Conservation (phyloP, 2,888 invertebrate species). For the Eristalis arbustorum region DNA sequence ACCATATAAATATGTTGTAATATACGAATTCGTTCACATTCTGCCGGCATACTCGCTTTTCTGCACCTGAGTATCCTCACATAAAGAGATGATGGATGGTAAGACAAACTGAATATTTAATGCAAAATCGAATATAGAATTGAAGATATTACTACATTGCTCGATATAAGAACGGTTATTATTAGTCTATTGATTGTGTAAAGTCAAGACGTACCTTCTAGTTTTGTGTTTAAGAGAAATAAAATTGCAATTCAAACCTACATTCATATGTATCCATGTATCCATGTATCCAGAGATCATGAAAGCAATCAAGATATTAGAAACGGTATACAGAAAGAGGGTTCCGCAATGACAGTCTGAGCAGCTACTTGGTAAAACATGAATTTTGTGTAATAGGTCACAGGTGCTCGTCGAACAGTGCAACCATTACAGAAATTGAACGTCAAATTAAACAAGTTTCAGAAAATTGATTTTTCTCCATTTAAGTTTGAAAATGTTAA, state of each 20-base stretch:
- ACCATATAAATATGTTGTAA: conserved; percentile 46
- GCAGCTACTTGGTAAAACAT: conserved; percentile 12
- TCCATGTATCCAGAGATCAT: neutral
- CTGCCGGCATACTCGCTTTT: conserved; percentile 42
- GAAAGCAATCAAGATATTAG: conserved; percentile 40
- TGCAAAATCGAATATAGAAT: conserved; percentile 44
- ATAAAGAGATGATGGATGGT: conserved; percentile 56
- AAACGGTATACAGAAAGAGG: conserved; percentile 13
- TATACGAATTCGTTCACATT: conserved; percentile 48
- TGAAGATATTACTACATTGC: conserved; percentile 35
- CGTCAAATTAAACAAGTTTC: conserved; percentile 16
- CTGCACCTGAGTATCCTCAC: conserved; percentile 56
- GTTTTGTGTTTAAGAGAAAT: neutral
- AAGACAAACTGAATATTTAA: conserved; percentile 18
- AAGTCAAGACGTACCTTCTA: neutral
- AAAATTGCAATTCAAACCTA: neutral
- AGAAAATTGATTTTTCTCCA: conserved; percentile 14
- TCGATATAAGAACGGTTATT: conserved; percentile 33
- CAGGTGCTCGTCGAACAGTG: conserved; percentile 42
- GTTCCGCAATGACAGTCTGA: neutral
- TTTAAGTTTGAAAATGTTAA: conserved; percentile 18
- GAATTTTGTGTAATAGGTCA: conserved; percentile 26
- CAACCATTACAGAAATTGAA: conserved; percentile 63
- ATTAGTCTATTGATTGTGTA: conserved; percentile 40
- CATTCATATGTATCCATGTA: neutral